These are phyloP conservation scores for Chrysaora quinquecirrha DNA, from an alignment of 30 jellyfish, hydroid and myxozoan species.

Conservation along the genomic window DNA sequence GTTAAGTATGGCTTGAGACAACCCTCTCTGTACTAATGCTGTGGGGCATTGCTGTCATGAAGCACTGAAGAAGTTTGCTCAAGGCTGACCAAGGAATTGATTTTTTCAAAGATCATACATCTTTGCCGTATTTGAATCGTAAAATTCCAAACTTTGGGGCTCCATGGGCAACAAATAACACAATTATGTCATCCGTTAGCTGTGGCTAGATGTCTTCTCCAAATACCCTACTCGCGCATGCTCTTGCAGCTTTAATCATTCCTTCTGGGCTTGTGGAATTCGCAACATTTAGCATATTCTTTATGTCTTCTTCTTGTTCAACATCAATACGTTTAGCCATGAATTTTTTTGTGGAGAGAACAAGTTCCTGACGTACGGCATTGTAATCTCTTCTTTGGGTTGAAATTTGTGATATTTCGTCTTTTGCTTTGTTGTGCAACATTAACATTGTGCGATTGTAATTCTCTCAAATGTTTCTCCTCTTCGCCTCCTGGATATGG, in stretches of 20 bases:
- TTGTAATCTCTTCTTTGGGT: constrained; percentile 3
- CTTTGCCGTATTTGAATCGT: constrained; percentile 12
- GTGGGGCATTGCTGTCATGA: constrained; percentile 18
- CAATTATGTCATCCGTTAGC: not conserved
- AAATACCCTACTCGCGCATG: not conserved
- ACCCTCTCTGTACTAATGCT: constrained; percentile 6
- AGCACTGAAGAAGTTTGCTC: constrained; percentile 1
- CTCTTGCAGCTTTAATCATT: not conserved
- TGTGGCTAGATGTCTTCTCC: not conserved
- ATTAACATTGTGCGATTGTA: not conserved
- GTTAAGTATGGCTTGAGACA: not conserved
- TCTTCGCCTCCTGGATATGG: not conserved
- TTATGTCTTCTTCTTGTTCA: constrained; percentile 1
- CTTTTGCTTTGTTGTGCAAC: not conserved
- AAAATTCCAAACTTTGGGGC: not conserved
- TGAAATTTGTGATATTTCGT: not conserved
- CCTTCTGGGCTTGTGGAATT: constrained; percentile 1
- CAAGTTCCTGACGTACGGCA: not conserved
- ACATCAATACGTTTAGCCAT: constrained; percentile 22
- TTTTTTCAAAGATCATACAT: not conserved
- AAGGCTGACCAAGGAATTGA: not conserved
- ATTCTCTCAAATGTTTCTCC: not conserved
- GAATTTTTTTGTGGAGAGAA: not conserved
- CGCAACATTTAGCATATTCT: not conserved
- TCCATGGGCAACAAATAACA: not conserved